Evolutionary conservation across 1,140 invertebrate species (phyloP), one percentile per base, ranked within the genome.

Genomic region (Saxidomus purpurata): DNA sequence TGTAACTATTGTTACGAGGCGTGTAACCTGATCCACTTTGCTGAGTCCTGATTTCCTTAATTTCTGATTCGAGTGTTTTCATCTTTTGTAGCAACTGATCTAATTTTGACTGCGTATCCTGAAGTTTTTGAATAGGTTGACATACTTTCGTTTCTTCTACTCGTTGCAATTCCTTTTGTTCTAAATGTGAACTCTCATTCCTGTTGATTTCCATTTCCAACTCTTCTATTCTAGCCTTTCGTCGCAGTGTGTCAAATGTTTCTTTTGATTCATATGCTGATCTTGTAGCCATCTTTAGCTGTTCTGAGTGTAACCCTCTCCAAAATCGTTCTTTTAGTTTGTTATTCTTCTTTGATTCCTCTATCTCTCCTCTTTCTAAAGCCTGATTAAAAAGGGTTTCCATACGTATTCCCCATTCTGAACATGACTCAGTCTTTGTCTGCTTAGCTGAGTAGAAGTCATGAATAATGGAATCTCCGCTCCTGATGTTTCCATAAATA

Each of bases 261-360:
- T 82, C 80, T 13, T 9, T 67, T 34, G 38, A 47, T 43, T 82
- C 80, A 82, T 82, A 61, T 43, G 47, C 36, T 61, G 28, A 1
- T 80, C 80, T 82, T 40, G 59, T 82, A 2, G 80, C 61, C 6
- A 63, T 36, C 25, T 82, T 82, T 22, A 82, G 2, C n/a, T n/a
- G 63, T 43, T 82, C 80, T 38, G 59, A 63, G 13, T 25, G 1
- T 1, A 63, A n/a, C 1, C 80, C 80, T 47, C 80, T 82, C 52
- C 80, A 82, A 67, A 82, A 82, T 34, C 80, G 63, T 40, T 67
- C 80, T 43, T 82, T 82, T 25, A 63, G 43, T 25, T 82, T 67
- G 25, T 6, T 63, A 43, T 82, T 34, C 36, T 31, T 82, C 80
- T 28, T 82, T 15, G 6, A 8, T n/a, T 38, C 59, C 22, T 82